phyloP scores from a whole-genome alignment of 1,140 invertebrate species.

The Galendromus occidentalis region DNA sequence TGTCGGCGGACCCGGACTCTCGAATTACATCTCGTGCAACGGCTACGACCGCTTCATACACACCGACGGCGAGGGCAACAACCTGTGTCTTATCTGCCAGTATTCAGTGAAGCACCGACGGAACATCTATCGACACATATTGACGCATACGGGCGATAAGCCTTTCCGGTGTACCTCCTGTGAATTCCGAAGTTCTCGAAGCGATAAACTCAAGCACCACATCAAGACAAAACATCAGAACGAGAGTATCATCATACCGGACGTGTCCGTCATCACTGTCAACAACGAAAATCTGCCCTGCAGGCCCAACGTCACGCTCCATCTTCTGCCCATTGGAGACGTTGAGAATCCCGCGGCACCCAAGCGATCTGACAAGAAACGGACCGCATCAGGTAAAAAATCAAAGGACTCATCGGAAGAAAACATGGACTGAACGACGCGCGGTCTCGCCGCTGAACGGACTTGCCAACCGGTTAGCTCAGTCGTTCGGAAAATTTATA shows the following conservation, averaged over 20 bases:
- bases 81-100: not conserved
- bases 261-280: not conserved
- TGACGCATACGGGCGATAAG: constrained; percentile 86
- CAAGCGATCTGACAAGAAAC: too few species aligned
- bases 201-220: not conserved
- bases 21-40: not conserved
- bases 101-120: not conserved
- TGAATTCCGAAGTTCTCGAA: constrained; percentile 17
- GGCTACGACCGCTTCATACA: not conserved
- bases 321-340: too few species aligned
- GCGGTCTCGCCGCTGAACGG: too few species aligned
- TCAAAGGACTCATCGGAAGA: too few species aligned
- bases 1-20: not conserved
- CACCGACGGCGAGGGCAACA: not conserved
- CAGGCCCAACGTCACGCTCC: not conserved
- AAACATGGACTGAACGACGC: too few species aligned
- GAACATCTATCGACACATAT: constrained; percentile 44
- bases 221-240: not conserved
- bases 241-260: not conserved
- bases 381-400: too few species aligned
- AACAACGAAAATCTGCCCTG: constrained; percentile 4
- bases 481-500: too few species aligned
- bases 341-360: too few species aligned
- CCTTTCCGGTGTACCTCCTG: constrained; percentile 62
- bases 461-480: too few species aligned